Percentiles rank a stretch among this genome's conserved stretches.
Evolutionary conservation across 2,113 vertebrate genomes (phyloP).

Genomic region (Galbula dea): DNA sequence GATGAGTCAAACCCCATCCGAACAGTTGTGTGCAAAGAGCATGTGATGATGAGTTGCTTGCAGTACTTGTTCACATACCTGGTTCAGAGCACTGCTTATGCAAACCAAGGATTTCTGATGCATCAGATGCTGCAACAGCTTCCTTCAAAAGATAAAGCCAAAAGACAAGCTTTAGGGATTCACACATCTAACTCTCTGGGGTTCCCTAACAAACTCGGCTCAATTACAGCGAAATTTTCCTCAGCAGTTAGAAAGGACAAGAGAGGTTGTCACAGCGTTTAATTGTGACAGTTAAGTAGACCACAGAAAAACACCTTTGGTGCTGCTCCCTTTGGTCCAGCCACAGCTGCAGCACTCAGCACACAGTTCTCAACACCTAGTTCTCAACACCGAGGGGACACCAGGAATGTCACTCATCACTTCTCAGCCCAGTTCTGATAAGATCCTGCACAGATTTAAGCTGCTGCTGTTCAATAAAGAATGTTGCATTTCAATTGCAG

Average conservation of each 20-base stretch:
- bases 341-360: not conserved
- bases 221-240: not conserved
- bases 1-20: not conserved
- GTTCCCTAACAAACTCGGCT: not conserved
- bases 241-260: not conserved
- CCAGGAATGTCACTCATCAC: not conserved
- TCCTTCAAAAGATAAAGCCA: not conserved
- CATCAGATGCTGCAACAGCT: not conserved
- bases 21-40: not conserved
- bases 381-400: not conserved
- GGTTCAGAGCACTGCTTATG: not conserved
- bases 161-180: not conserved
- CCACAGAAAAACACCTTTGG: not conserved
- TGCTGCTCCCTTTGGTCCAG: not conserved
- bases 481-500: fast-evolving
- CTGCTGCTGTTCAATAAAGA: not conserved
- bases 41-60: not conserved
- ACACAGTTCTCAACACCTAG: not conserved
- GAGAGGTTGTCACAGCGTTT: fast-evolving
- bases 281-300: not conserved
- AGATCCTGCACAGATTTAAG: not conserved
- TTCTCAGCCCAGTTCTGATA: not conserved
- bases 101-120: not conserved
- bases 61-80: fast-evolving
- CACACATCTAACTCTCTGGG: not conserved